Base-by-base conservation (phyloP, 2,888 invertebrate genomes). In the Blomia tropicalis region DNA sequence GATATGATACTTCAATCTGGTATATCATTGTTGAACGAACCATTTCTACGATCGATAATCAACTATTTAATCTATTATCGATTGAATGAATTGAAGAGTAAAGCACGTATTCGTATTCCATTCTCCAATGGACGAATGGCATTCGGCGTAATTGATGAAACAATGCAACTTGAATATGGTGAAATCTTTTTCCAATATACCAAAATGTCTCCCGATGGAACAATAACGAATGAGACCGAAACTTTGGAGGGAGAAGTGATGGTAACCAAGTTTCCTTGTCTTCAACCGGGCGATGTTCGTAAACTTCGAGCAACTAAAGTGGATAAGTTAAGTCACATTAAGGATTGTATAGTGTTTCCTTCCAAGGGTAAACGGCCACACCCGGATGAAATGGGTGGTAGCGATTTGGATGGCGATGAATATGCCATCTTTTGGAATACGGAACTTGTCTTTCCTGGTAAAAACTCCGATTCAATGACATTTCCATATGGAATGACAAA, bases 301-400 rank as follows among this genome's bases (percentile, higher is more conserved):
- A 70, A 70, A 30, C 69, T 72, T 47, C 63, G 65, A 36, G 72
- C 71, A 19, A 69, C 71, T 11, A 65, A 69, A 58, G 64, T 66
- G 1, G 60, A 66, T 25, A 65, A 66, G 64, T 61, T 74, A 66
- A 53, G 68, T 43, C 70, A 67, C 67, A 70, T 68, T 43, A 67
- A 60, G 64, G 75, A 75, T 62, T 74, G 74, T 25, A 71, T 75
- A 31, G 75, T 75, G 4, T 75, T 75, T 64, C 73, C 75, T 3
- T 68, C 69, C 3, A 66, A 70, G 51, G 75, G 75, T 3, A 68
- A 67, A 0, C 65, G 74, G 60, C 73, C 74, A 2, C 73, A 73
- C 67, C 70, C 74, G 1, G 71, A 72, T 63, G 71, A 73, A 67
- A 74, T 74, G 71, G 70, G 56, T 17, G 75, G 75, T 4, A 71